phyloP scores from a whole-genome alignment of 2,888 invertebrate genomes.

The Diaprepes abbreviatus region DNA sequence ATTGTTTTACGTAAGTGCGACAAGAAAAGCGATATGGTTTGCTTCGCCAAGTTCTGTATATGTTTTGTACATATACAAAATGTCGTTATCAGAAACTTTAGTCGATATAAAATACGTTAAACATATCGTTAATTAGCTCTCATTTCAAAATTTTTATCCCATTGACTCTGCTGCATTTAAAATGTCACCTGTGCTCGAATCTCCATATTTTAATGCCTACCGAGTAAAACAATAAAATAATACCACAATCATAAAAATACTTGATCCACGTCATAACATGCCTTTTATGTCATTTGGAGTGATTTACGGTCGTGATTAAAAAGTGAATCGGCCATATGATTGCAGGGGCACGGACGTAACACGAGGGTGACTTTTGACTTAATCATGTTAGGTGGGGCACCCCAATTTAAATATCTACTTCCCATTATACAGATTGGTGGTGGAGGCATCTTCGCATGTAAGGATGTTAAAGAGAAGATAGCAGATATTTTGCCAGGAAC shows the following conservation, averaged over 20 bases:
- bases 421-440: constrained; percentile 30
- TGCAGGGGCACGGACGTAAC: constrained; percentile 21
- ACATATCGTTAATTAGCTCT: no score
- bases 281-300: constrained; percentile 11
- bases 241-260: constrained; percentile 23
- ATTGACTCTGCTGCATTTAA: no score
- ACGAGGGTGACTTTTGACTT: constrained; percentile 32
- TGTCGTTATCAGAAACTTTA: no score
- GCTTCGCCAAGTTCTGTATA: no score
- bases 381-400: constrained; percentile 34
- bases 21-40: no score
- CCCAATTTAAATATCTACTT: constrained; percentile 37
- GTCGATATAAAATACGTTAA: no score
- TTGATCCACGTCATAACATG: constrained; percentile 30
- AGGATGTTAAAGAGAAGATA: background rate
- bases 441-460: background rate
- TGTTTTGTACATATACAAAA: no score
- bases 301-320: constrained; percentile 41
- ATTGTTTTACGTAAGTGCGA: no score
- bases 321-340: constrained; percentile 33
- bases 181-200: no score
- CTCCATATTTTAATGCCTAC: background rate
- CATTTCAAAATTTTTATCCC: no score
- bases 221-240: constrained; percentile 20
- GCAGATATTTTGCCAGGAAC: constrained; percentile 9